phyloP scores from a whole-genome alignment of 2,888 invertebrate genomes.

The Nyleta sp. region DNA sequence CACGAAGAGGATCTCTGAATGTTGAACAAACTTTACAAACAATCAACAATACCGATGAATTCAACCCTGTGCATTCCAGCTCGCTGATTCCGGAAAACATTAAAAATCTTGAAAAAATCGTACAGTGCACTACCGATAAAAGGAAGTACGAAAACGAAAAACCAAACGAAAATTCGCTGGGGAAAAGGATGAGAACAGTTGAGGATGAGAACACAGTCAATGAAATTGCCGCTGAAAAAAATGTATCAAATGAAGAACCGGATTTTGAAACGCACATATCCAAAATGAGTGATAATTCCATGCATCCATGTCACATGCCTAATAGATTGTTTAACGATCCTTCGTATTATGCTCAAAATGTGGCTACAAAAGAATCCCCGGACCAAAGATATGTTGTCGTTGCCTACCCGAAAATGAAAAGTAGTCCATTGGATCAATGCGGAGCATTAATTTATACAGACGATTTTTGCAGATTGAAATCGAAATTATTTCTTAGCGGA shows the following conservation, averaged over 20 bases:
- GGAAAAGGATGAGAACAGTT: neutral
- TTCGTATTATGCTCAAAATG: constrained; percentile 16
- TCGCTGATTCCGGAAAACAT: neutral
- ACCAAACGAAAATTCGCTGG: no score
- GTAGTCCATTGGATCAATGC: no score
- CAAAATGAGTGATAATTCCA: constrained; percentile 16
- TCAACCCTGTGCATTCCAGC: neutral
- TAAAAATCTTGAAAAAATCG: no score
- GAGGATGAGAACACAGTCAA: neutral
- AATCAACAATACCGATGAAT: neutral
- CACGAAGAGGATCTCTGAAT: no score
- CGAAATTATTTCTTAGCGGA: no score
- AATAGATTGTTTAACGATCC: constrained; percentile 19
- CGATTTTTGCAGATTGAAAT: no score
- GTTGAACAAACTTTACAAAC: neutral
- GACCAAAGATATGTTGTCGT: neutral
- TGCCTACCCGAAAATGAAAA: neutral
- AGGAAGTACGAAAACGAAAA: no score
- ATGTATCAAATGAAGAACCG: neutral
- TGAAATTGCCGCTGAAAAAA: neutral
- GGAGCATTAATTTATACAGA: no score
- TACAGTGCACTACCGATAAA: no score
- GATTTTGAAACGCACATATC: neutral
- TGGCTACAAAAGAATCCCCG: neutral
- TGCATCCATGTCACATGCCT: neutral